phyloP scores from a whole-genome alignment of 37 sponge, comb jelly and placozoan genomes.

The Cladorhizidae sp. region DNA sequence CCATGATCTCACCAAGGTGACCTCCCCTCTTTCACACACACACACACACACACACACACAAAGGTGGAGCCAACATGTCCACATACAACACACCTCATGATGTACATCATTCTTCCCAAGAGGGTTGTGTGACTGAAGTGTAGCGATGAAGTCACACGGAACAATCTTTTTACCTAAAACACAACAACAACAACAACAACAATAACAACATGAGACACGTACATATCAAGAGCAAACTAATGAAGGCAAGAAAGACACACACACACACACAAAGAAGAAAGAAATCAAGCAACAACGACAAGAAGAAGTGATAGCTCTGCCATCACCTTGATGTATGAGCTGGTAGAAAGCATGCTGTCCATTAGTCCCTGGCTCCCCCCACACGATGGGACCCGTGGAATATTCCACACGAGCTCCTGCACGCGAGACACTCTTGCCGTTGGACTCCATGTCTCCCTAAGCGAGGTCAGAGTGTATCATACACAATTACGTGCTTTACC shows the following conservation, averaged over 20 bases:
- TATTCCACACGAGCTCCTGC: constrained; percentile 79
- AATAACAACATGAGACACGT: background rate
- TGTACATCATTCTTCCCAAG: constrained; percentile 84
- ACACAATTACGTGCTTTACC: background rate
- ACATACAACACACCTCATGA: constrained; percentile 74
- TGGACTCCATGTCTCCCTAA: constrained; percentile 98
- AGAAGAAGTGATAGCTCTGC: too few species aligned
- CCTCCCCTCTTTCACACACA: too few species aligned
- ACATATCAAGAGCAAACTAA: too few species aligned
- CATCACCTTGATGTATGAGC: constrained; percentile 95
- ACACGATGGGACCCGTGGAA: constrained; percentile 99
- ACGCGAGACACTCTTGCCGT: constrained; percentile 91
- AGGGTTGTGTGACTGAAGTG: constrained; percentile 93
- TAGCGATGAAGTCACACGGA: constrained; percentile 97
- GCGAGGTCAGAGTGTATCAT: background rate
- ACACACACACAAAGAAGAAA: too few species aligned
- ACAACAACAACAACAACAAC: background rate
- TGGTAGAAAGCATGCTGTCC: constrained; percentile 99
- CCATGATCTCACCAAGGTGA: too few species aligned
- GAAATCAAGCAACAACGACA: too few species aligned
- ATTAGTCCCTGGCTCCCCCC: constrained; percentile 99
- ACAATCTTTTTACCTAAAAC: constrained; percentile 88
- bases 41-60: too few species aligned
- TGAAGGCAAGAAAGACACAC: too few species aligned
- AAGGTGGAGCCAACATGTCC: too few species aligned